Percentiles rank a stretch among this genome's conserved stretches.
Conservation (phyloP, 1,140 invertebrate genomes). For the Anadara kagoshimensis region DNA sequence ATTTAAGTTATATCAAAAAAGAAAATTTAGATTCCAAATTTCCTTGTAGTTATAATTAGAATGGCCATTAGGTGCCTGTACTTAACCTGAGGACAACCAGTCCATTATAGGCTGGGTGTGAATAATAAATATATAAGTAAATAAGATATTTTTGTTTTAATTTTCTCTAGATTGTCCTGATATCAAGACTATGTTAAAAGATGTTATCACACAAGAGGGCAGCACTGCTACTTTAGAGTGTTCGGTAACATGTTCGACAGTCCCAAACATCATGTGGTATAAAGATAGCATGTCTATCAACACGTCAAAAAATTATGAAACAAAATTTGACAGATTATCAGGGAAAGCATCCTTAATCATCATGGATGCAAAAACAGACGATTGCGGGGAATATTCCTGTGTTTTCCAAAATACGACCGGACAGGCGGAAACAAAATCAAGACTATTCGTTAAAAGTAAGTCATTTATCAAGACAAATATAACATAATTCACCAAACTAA, state of each 20-base stretch:
- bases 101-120: no score
- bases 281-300: slow-evolving; percentile 41
- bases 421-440: slow-evolving; percentile 52
- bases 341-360: slow-evolving; percentile 53
- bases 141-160: background rate
- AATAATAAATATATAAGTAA: background rate
- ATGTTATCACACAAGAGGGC: slow-evolving; percentile 48
- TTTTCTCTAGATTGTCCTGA: slow-evolving; percentile 53
- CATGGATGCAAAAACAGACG: slow-evolving; percentile 22
- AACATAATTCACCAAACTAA: no score
- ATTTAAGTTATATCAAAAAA: no score
- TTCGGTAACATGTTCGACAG: slow-evolving; percentile 41
- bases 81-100: no score
- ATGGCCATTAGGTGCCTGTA: no score
- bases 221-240: slow-evolving; percentile 49
- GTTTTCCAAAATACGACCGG: slow-evolving; percentile 52
- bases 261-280: slow-evolving; percentile 55
- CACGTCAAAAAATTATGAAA: slow-evolving; percentile 22
- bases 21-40: no score
- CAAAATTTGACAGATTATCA: slow-evolving; percentile 44
- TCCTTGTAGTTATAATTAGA: no score
- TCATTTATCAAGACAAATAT: no score
- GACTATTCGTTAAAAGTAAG: slow-evolving; percentile 55
- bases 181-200: slow-evolving; percentile 50
- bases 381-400: slow-evolving; percentile 55